A percentile compares a stretch with the other conserved stretches of the same genome.
phyloP scores from a whole-genome alignment of 1,140 invertebrate species.

The Drosophila truncata region DNA sequence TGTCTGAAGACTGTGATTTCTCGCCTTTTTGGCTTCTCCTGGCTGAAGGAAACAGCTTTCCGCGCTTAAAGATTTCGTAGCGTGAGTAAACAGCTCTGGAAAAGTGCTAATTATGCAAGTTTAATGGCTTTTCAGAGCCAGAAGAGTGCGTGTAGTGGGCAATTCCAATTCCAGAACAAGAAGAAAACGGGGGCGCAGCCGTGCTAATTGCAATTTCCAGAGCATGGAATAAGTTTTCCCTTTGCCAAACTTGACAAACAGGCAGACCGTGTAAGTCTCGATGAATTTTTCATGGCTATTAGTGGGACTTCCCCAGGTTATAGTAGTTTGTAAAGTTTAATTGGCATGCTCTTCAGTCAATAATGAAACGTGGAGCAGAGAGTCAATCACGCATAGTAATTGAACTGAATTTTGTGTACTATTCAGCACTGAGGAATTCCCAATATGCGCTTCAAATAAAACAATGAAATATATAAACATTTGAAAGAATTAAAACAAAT shows the following conservation, averaged over 20 bases:
- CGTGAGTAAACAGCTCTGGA: constrained; percentile 9
- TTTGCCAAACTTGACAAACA: constrained; percentile 45
- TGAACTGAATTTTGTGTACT: constrained; percentile 9
- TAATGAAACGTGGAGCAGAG: constrained; percentile 53
- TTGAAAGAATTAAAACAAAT: constrained; percentile 15
- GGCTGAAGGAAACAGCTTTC: neutral
- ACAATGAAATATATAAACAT: constrained; percentile 51
- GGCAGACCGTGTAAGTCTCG: constrained; percentile 43
- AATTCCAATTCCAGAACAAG: constrained; percentile 11
- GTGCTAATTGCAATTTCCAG: constrained; percentile 61
- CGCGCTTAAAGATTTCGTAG: constrained; percentile 10
- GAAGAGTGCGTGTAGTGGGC: constrained; percentile 42
- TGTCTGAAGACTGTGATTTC: constrained; percentile 16
- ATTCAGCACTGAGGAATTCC: constrained; percentile 24
- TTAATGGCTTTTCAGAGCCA: constrained; percentile 38
- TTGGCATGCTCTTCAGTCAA: constrained; percentile 43
- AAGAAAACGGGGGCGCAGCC: constrained; percentile 11
- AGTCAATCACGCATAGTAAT: constrained; percentile 34
- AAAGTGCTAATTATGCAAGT: constrained; percentile 58
- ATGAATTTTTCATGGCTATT: constrained; percentile 30
- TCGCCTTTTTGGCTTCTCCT: neutral
- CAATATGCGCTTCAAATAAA: constrained; percentile 16
- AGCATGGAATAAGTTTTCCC: constrained; percentile 54
- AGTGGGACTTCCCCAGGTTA: constrained; percentile 6
- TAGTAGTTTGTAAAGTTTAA: constrained; percentile 57